phyloP scores from a whole-genome alignment of 1,140 invertebrate species.

The Conus betulinus region DNA sequence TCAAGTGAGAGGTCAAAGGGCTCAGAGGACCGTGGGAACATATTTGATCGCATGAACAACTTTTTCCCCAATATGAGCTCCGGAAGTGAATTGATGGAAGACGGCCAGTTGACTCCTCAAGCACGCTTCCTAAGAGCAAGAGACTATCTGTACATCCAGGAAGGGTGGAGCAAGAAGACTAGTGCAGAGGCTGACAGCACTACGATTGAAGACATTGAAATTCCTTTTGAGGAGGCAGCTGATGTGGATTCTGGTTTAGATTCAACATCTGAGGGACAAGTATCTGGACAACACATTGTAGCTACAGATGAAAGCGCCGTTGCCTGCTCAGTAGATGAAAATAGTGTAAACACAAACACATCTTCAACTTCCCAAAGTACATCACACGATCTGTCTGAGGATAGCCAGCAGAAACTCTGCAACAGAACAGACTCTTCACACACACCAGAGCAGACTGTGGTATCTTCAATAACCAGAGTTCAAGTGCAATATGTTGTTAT shows the following conservation, averaged over 20 bases:
- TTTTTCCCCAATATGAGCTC: constrained; percentile 41
- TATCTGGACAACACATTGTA: not conserved
- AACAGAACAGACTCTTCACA: not conserved
- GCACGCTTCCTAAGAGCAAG: constrained; percentile 44
- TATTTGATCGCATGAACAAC: constrained; percentile 59
- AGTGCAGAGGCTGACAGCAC: constrained; percentile 64
- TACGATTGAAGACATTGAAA: constrained; percentile 51
- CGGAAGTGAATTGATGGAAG: constrained; percentile 17
- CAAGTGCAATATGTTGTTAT: no score
- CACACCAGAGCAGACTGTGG: not conserved
- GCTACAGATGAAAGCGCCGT: not conserved
- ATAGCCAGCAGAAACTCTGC: no score
- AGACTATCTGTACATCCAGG: constrained; percentile 49
- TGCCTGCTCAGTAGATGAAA: not conserved
- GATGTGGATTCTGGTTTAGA: not conserved
- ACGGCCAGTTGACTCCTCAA: constrained; percentile 17
- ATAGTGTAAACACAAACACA: not conserved
- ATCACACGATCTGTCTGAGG: not conserved
- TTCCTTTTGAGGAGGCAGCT: not conserved
- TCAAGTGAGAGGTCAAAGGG: not conserved
- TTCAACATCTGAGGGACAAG: not conserved
- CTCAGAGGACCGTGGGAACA: constrained; percentile 53
- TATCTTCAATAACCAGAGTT: no score
- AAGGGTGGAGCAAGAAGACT: constrained; percentile 50
- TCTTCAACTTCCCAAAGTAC: not conserved